Evolutionary conservation across 2,888 invertebrate genomes (phyloP).

Genomic region (Desoria tigrina): DNA sequence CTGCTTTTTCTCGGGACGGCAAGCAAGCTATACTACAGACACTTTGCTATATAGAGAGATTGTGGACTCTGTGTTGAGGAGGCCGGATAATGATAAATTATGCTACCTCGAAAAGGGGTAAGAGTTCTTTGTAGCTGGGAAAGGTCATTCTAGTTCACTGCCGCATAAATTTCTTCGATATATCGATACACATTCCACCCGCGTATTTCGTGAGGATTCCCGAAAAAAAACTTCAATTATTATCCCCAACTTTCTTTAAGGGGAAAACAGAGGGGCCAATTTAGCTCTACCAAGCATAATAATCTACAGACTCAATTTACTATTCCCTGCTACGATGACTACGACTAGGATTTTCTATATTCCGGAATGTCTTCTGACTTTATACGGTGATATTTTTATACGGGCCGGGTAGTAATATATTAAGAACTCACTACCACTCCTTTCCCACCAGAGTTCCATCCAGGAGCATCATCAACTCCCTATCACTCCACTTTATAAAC

Average conservation of each 20-base stretch:
- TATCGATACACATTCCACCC: constrained; percentile 15
- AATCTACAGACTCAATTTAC: not conserved
- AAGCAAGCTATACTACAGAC: too few species aligned
- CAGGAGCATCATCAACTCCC: not conserved
- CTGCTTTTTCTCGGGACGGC: too few species aligned
- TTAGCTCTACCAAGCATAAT: not conserved
- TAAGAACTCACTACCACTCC: too few species aligned
- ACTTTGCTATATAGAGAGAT: not conserved
- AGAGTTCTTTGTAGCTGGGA: not conserved
- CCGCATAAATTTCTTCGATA: constrained; percentile 9
- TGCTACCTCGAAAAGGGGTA: not conserved
- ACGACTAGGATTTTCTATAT: too few species aligned
- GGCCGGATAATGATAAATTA: constrained; percentile 20
- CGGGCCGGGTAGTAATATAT: too few species aligned
- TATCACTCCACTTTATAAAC: not conserved
- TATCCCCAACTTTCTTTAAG: constrained; percentile 9
- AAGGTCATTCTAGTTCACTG: constrained; percentile 18
- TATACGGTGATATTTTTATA: too few species aligned
- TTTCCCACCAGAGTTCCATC: too few species aligned
- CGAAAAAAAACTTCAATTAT: constrained; percentile 16
- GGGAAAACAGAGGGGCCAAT: not conserved
- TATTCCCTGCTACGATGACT: constrained; percentile 2
- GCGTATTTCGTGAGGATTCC: constrained; percentile 15
- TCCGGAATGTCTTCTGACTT: too few species aligned
- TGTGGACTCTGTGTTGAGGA: too few species aligned